Base-by-base conservation (phyloP, 2,888 invertebrate genomes). In the Drosophila prostipennis region DNA sequence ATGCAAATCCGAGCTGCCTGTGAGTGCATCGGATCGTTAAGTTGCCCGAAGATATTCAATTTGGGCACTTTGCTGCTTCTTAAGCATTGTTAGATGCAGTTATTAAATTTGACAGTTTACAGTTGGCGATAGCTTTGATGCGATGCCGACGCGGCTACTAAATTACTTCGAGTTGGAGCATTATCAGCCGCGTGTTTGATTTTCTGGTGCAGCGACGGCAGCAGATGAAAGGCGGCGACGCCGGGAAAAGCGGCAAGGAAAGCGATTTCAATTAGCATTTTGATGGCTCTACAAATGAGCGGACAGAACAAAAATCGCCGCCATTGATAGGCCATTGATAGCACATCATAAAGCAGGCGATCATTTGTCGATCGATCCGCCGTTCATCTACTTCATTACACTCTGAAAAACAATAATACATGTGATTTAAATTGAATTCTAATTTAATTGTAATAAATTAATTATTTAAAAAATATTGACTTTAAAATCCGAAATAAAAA, bases 91-190 rank as follows among this genome's bases (percentile, higher is more conserved):
- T 78, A 74, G 83, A 87, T 80, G 77, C 80, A 80, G 89, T 89
- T 86, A 87, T 86, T 88, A 86, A 83, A 89, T 82, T 89, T 87
- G 89, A 87, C 85, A 87, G 85, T 74, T 87, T 78, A 79, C 85
- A 77, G 76, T 72, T 72, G 72, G 26, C 58, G 57, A 49, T 71
- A 56, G 65, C 81, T 88, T 83, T 88, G 78, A 80, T 59, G 63
- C 56, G 46, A 26, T 29, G 78, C 83, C 82, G 87, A 67, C 26
- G 67, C 67, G 74, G 87, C 76, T 87, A 84, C 87, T 81, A 85
- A 88, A 85, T 84, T 75, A 80, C 77, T 75, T 73, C 55, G 37
- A 40, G 45, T 78, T 72, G 59, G 37, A 32, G 61, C 57, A 76
- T 89, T 87, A 79, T 82, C 85, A 64, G 75, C 63, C 71, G 76